phyloP scores from a whole-genome alignment of 2,113 vertebrate genomes.

The Syrmaticus mikado region DNA sequence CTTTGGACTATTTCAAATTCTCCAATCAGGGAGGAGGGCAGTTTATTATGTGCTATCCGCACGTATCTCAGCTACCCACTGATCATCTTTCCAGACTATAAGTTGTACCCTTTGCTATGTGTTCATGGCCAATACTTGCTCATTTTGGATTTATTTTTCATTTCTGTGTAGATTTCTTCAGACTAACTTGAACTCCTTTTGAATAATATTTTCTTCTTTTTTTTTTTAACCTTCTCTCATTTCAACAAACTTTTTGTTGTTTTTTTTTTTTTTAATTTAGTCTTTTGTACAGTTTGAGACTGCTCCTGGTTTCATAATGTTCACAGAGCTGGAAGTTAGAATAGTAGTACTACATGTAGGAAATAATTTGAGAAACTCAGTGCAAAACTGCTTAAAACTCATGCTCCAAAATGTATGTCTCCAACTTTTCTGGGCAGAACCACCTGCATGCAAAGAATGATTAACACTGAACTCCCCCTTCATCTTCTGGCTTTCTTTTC shows the following conservation, averaged over 20 bases:
- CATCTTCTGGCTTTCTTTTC: not conserved
- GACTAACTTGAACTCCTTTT: not conserved
- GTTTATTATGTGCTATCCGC: not conserved
- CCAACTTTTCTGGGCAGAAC: not conserved
- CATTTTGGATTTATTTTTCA: not conserved
- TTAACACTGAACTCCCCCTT: not conserved
- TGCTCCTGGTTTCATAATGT: not conserved
- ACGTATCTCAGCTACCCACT: not conserved
- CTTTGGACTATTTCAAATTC: not conserved
- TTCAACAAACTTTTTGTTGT: not conserved
- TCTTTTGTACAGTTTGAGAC: not conserved
- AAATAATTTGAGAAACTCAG: not conserved
- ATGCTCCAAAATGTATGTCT: not conserved
- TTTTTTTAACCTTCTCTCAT: not conserved
- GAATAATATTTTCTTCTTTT: not conserved
- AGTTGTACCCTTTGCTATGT: not conserved
- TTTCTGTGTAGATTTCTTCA: not conserved
- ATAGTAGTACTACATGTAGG: not conserved
- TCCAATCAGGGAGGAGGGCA: not conserved
- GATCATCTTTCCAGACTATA: not conserved
- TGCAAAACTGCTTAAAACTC: not conserved
- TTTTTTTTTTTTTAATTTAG: not conserved
- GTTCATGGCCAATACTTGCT: not conserved
- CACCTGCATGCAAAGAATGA: not conserved
- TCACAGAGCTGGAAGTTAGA: not conserved